phyloP scores from a whole-genome alignment of 1,140 invertebrate species.

The Ostrea edulis region DNA sequence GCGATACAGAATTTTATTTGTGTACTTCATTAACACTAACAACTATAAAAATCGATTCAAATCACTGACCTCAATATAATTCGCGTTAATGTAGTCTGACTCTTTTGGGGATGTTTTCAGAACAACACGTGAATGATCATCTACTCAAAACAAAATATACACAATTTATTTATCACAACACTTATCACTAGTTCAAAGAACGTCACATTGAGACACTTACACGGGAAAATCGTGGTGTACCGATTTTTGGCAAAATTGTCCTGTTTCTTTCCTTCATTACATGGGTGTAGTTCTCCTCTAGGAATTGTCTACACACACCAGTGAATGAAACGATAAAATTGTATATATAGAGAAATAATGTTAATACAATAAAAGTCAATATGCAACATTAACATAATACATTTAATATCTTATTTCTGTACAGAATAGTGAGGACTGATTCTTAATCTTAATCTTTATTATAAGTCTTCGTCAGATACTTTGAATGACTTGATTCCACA shows the following conservation, averaged over 20 bases:
- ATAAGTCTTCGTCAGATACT: too few relatives aligned
- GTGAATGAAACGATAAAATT: background rate
- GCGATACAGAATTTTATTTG: too few relatives aligned
- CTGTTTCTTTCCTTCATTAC: background rate
- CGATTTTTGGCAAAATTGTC: background rate
- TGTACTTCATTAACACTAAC: background rate
- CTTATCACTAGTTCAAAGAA: background rate
- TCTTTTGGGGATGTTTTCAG: background rate
- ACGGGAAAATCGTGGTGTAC: background rate
- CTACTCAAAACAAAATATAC: background rate
- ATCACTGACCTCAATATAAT: background rate
- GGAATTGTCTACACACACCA: background rate
- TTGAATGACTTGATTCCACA: too few relatives aligned
- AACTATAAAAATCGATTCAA: background rate
- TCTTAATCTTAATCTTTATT: too few relatives aligned
- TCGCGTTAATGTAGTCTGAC: slow-evolving; percentile 24
- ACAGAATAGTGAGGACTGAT: too few relatives aligned
- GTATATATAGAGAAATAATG: background rate
- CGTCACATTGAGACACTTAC: background rate
- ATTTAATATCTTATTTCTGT: too few relatives aligned
- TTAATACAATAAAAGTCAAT: too few relatives aligned
- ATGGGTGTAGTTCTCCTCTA: background rate
- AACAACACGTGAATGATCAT: slow-evolving; percentile 17
- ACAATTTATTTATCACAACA: too few relatives aligned
- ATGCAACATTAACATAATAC: too few relatives aligned